Evolutionary conservation across 2,888 invertebrate genomes (phyloP).

Genomic region (Agrilus biguttatus): DNA sequence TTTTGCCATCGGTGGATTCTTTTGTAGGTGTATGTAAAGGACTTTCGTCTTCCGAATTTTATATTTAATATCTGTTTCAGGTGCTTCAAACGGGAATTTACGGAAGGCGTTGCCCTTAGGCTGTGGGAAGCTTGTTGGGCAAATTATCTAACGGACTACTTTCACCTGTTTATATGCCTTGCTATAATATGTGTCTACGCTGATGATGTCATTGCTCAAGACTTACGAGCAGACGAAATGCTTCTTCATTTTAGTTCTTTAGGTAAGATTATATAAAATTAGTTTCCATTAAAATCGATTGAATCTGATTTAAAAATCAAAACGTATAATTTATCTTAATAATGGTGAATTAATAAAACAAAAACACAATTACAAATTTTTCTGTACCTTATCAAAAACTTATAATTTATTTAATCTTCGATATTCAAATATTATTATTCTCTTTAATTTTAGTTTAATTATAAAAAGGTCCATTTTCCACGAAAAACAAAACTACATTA

Average conservation of each 20-base stretch:
- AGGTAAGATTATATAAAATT: conserved; percentile 29
- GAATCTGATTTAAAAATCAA: too few species aligned
- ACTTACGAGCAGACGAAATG: conserved; percentile 87
- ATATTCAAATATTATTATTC: too few species aligned
- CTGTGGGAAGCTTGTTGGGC: conserved; percentile 99
- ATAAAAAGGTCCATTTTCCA: not conserved
- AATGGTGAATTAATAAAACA: too few species aligned
- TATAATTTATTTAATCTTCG: too few species aligned
- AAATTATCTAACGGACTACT: conserved; percentile 89
- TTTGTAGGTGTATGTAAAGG: conserved; percentile 41
- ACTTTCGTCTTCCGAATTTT: not conserved
- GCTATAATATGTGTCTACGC: conserved; percentile 88
- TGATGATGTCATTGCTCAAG: conserved; percentile 85
- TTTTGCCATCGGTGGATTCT: conserved; percentile 95
- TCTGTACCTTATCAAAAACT: too few species aligned
- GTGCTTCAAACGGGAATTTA: conserved; percentile 86
- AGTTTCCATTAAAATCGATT: too few species aligned
- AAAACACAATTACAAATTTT: too few species aligned
- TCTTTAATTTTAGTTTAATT: not conserved
- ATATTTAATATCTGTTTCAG: conserved; percentile 29
- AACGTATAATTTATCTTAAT: too few species aligned
- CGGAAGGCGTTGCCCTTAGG: conserved; percentile 70
- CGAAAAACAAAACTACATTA: not conserved
- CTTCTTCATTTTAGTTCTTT: conserved; percentile 87
- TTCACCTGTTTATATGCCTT: conserved; percentile 86